phyloP scores from a whole-genome alignment of 2,797 vertebrate genomes.

The Myotis findleyi region DNA sequence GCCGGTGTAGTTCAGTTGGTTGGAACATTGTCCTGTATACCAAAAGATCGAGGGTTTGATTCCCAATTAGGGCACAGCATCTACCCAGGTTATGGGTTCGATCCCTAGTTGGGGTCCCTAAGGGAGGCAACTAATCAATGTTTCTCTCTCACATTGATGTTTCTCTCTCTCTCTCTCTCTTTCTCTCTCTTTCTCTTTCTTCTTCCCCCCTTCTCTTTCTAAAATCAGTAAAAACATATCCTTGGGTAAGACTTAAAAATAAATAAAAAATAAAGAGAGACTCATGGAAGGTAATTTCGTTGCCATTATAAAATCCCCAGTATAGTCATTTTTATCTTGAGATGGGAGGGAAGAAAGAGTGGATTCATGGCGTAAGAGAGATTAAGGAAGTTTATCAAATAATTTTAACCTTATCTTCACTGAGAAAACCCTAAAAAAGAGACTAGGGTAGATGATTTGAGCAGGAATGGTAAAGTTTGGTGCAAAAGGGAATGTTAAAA shows the following conservation, averaged over 20 bases:
- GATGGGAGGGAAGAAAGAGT: background rate
- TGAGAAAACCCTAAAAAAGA: background rate
- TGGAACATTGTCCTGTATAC: background rate
- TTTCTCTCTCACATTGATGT: background rate
- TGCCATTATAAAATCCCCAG: background rate
- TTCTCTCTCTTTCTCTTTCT: background rate
- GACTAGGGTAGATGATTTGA: background rate
- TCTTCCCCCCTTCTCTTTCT: background rate
- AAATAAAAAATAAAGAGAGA: slow-evolving; percentile 3
- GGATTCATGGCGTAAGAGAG: background rate
- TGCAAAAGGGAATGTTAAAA: background rate
- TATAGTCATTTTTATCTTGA: background rate
- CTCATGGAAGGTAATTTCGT: background rate
- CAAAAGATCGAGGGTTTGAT: background rate
- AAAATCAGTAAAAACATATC: background rate
- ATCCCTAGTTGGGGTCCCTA: background rate
- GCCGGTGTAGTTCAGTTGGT: background rate
- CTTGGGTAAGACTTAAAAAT: background rate
- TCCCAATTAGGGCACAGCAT: background rate
- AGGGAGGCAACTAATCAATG: background rate
- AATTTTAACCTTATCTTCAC: background rate
- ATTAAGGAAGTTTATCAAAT: background rate
- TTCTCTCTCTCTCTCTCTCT: background rate
- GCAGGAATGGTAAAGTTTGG: background rate
- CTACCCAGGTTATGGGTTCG: background rate